Conservation (phyloP, 2,888 invertebrate species). For the Zygogramma bicolorata region DNA sequence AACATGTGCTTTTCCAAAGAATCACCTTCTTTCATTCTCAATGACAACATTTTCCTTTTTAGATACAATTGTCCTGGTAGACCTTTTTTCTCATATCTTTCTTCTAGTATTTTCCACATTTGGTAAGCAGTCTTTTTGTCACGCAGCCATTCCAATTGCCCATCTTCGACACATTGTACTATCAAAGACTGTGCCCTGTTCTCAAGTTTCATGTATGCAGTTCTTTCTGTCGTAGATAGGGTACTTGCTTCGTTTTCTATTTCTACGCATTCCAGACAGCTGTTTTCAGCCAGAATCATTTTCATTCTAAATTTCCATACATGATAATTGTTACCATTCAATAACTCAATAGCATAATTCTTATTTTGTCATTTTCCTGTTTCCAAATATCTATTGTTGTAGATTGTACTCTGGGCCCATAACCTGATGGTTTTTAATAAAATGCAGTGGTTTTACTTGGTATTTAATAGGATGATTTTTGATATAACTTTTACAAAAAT, state of each 20-base stretch:
- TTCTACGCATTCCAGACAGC: not conserved
- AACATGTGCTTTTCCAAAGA: slow-evolving; percentile 21
- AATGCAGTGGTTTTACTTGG: too few relatives aligned
- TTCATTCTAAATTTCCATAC: slow-evolving; percentile 27
- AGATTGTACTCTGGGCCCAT: not conserved
- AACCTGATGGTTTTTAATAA: too few relatives aligned
- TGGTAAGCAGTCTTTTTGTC: slow-evolving; percentile 28
- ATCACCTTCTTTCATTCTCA: slow-evolving; percentile 33
- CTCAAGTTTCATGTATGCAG: not conserved
- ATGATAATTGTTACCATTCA: slow-evolving; percentile 20
- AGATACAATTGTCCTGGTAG: slow-evolving; percentile 31
- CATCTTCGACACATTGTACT: slow-evolving; percentile 18
- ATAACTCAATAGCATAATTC: not conserved
- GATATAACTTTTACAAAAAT: too few relatives aligned
- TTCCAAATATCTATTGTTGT: not conserved
- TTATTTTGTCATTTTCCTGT: not conserved
- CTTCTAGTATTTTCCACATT: slow-evolving; percentile 36
- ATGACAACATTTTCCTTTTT: slow-evolving; percentile 31
- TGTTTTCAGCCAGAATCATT: slow-evolving; percentile 26
- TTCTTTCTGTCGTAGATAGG: not conserved
- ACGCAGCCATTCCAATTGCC: slow-evolving; percentile 32
- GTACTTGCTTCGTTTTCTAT: not conserved
- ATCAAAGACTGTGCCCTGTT: not conserved
- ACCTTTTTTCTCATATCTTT: slow-evolving; percentile 37
- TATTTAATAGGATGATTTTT: too few relatives aligned